Conservation (phyloP, 2,113 vertebrate genomes). For the Beaufortia kweichowensis region DNA sequence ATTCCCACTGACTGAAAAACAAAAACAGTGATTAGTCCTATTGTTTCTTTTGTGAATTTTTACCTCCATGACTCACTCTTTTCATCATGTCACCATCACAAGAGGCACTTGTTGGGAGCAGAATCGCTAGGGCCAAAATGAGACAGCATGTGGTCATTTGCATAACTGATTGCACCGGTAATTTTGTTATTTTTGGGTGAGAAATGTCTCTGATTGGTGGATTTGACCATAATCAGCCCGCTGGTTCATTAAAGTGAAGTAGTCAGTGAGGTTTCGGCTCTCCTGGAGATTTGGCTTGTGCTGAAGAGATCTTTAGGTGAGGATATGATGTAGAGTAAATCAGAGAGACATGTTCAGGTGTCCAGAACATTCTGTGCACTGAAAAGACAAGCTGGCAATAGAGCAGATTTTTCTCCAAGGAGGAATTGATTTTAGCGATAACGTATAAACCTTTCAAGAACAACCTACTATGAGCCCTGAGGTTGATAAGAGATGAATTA, state of each 20-base stretch:
- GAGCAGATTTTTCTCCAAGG: too few relatives aligned
- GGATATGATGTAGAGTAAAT: slow-evolving; percentile 3
- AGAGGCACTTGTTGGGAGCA: slow-evolving; percentile 45
- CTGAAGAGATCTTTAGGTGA: slow-evolving; percentile 8
- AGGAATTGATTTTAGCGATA: not conserved
- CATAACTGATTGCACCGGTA: slow-evolving; percentile 61
- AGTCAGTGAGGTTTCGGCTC: not conserved
- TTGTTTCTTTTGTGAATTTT: slow-evolving; percentile 55
- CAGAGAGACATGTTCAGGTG: not conserved
- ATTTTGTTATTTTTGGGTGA: slow-evolving; percentile 53
- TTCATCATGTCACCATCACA: slow-evolving; percentile 56
- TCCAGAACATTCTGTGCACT: not conserved
- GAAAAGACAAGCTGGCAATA: not conserved
- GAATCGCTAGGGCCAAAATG: slow-evolving; percentile 58
- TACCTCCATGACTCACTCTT: slow-evolving; percentile 54
- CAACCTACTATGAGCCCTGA: too few relatives aligned
- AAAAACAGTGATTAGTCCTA: slow-evolving; percentile 18
- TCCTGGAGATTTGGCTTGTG: not conserved
- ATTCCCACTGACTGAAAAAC: not conserved
- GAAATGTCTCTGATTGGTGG: slow-evolving; percentile 52
- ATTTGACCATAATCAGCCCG: slow-evolving; percentile 51
- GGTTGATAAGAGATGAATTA: too few relatives aligned
- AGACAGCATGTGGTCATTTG: slow-evolving; percentile 59
- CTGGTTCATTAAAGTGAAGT: not conserved
- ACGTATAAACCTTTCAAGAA: too few relatives aligned